Base-by-base conservation (phyloP, 1,140 invertebrate species). In the Delia radicum region DNA sequence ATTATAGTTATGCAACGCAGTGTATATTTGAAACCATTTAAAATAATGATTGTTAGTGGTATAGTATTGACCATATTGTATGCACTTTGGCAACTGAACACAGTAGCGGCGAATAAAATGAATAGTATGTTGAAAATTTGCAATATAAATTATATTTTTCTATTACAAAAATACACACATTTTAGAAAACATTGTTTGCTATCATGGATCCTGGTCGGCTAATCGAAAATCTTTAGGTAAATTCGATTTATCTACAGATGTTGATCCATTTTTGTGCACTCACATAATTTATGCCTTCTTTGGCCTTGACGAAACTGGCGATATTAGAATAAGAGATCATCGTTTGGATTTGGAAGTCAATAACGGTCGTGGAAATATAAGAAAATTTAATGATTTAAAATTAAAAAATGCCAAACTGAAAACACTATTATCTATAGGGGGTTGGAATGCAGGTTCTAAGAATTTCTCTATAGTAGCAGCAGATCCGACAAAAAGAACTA, bases 241-340 rank as follows among this genome's bases (percentile, higher is more conserved):
- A 84, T 93, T 91, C 79, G 88, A 88, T 10, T 89, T 93, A 0
- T 29, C 26, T 4, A 88, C 89, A 42, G 77, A 92, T 72, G 91
- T 96, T 10, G 90, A 94, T 81, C 88, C 92, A 0, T 82, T 86
- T 26, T 85, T 94, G 0, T 95, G 93, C 81, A 93, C 93, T 0
- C 93, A 95, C 83, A 78, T 94, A 28, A 89, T 94, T 26, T 94
- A 94, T 79, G 84, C 90, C 0, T 95, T 94, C 80, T 89, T 90
- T 62, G 93, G 93, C 5, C 85, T 92, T 7, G 83, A 87, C 46
- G 78, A 85, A 21, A 84, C 83, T 71, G 89, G 89, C 2, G 80
- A 80, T 0, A 81, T 92, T 1, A 81, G 87, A 10, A 87, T 90
- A 12, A 84, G 93, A 8, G 92, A 94, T 82, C 85, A 89, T 0